Evolutionary conservation across 2,888 invertebrate species (phyloP).

Genomic region (Neoascia interrupta): DNA sequence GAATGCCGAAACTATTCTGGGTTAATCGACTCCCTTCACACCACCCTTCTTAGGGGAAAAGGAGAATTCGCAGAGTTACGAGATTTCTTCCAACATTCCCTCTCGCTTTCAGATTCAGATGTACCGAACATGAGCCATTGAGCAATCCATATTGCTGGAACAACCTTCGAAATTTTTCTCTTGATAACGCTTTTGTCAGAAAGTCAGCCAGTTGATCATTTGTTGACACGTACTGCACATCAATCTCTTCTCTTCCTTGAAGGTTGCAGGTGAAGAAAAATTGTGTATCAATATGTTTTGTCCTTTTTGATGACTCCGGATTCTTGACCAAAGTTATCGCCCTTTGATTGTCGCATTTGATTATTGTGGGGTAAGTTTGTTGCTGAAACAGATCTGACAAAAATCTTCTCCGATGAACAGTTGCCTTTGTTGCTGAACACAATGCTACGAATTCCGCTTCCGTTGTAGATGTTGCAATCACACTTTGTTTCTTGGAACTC

Average conservation of each 20-base stretch:
- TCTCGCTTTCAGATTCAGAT: too few relatives aligned
- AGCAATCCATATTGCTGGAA: not conserved
- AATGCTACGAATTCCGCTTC: too few relatives aligned
- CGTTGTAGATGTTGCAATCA: conserved; percentile 18
- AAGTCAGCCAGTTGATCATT: conserved; percentile 25
- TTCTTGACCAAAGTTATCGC: conserved; percentile 40
- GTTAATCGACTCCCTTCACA: too few relatives aligned
- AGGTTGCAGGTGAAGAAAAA: conserved; percentile 31
- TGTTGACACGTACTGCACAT: conserved; percentile 25
- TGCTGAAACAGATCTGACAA: not conserved
- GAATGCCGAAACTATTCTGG: too few relatives aligned
- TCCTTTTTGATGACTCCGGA: conserved; percentile 48
- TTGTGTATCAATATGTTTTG: conserved; percentile 53
- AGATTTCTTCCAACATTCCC: too few relatives aligned
- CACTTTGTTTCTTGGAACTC: conserved; percentile 8
- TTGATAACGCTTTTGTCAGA: conserved; percentile 30
- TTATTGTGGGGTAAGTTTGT: conserved; percentile 11
- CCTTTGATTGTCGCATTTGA: conserved; percentile 38
- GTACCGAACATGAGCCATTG: too few relatives aligned
- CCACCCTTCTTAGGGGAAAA: too few relatives aligned
- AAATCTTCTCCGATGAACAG: not conserved
- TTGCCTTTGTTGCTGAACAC: conserved; percentile 15
- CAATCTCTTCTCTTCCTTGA: conserved; percentile 11
- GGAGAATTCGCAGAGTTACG: too few relatives aligned
- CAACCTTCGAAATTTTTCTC: conserved; percentile 13